phyloP scores from a whole-genome alignment of 2,888 invertebrate genomes.

The Cistogaster globosa region DNA sequence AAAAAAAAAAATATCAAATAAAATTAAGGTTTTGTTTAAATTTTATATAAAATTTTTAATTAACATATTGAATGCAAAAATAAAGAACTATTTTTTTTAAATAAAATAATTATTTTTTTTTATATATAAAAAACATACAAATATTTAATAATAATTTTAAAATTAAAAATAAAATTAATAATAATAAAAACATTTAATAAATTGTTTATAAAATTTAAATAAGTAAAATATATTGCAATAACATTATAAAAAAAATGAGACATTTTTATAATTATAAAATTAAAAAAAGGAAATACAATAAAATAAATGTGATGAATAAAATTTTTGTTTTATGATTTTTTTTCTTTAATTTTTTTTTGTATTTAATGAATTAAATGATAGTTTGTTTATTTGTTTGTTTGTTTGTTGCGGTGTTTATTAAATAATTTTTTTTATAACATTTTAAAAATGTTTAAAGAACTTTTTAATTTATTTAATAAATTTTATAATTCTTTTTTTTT shows the following conservation, averaged over 20 bases:
- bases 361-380: slow-evolving; percentile 54
- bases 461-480: slow-evolving; percentile 59
- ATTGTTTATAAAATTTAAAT: slow-evolving; percentile 56
- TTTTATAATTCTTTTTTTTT: slow-evolving; percentile 38
- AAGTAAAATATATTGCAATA: slow-evolving; percentile 70
- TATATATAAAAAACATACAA: slow-evolving; percentile 58
- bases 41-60: slow-evolving; percentile 15
- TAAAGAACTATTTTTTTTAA: slow-evolving; percentile 13
- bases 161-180: slow-evolving; percentile 35
- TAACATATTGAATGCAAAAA: slow-evolving; percentile 14
- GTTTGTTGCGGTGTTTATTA: slow-evolving; percentile 22
- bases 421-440: slow-evolving; percentile 58
- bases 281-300: slow-evolving; percentile 31
- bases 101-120: slow-evolving; percentile 48
- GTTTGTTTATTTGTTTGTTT: slow-evolving; percentile 44
- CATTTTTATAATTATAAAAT: slow-evolving; percentile 36
- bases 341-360: slow-evolving; percentile 32
- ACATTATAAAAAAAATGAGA: slow-evolving; percentile 43
- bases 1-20: slow-evolving; percentile 1
- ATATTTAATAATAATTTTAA: slow-evolving; percentile 55
- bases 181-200: slow-evolving; percentile 61
- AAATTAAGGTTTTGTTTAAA: slow-evolving; percentile 31
- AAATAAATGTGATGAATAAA: slow-evolving; percentile 56
- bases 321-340: slow-evolving; percentile 40
- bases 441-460: slow-evolving; percentile 76